phyloP scores from a whole-genome alignment of 2,113 vertebrate genomes.

The Trachemys scripta region DNA sequence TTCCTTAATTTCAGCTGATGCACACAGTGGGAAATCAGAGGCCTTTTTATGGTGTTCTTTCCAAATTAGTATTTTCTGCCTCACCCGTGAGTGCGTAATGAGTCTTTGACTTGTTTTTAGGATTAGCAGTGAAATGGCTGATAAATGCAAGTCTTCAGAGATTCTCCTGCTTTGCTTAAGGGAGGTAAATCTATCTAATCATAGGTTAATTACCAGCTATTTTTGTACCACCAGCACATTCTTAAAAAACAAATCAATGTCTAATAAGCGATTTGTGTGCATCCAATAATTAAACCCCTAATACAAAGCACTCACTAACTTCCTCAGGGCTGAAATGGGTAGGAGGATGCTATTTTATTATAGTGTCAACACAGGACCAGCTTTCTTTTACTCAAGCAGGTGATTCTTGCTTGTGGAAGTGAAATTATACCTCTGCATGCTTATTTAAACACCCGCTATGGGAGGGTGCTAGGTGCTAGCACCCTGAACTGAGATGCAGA shows the following conservation, averaged over 20 bases:
- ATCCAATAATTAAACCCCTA: slow-evolving; percentile 63
- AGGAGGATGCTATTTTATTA: slow-evolving; percentile 5
- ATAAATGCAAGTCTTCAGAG: slow-evolving; percentile 17
- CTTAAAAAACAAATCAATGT: slow-evolving; percentile 64
- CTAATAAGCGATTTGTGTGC: slow-evolving; percentile 61
- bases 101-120: neutral
- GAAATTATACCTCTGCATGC: neutral
- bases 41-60: neutral
- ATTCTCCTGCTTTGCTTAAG: slow-evolving; percentile 14
- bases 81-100: neutral
- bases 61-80: neutral
- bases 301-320: slow-evolving; percentile 8
- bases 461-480: neutral
- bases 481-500: neutral
- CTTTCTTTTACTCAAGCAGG: neutral
- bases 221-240: slow-evolving; percentile 58
- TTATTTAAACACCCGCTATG: neutral
- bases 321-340: neutral
- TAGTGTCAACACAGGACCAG: neutral
- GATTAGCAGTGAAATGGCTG: neutral
- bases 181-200: slow-evolving; percentile 50
- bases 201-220: slow-evolving; percentile 63
- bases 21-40: fast-evolving
- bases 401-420: slow-evolving; percentile 6
- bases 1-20: neutral